Evolutionary conservation across 2,113 vertebrate genomes (phyloP).

Genomic region (Sporophila hypoxantha): DNA sequence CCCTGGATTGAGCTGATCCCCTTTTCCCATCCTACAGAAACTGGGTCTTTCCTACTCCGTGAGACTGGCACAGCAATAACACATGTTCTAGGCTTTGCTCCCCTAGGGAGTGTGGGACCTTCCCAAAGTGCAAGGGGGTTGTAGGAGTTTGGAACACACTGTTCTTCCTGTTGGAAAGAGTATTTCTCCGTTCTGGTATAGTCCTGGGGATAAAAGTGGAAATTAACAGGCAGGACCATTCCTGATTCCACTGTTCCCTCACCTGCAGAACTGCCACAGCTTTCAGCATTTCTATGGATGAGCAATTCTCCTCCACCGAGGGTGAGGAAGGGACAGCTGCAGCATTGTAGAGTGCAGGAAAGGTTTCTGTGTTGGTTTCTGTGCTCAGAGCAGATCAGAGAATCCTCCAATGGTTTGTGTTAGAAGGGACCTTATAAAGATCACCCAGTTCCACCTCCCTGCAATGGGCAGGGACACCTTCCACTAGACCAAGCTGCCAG

Average conservation of each 20-base stretch:
- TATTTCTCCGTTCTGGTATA: not conserved
- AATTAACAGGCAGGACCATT: not conserved
- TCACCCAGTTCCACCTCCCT: not conserved
- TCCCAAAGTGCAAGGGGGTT: not conserved
- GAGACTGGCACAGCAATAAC: not conserved
- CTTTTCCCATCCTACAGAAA: not conserved
- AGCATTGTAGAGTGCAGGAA: not conserved
- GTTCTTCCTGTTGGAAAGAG: not conserved
- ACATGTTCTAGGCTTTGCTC: not conserved
- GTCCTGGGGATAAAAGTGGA: not conserved
- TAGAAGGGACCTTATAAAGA: not conserved
- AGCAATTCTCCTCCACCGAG: fast-evolving
- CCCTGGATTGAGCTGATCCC: not conserved
- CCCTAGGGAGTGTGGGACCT: not conserved
- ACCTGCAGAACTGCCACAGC: not conserved
- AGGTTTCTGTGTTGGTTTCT: not conserved
- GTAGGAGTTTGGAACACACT: not conserved
- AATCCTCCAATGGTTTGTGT: not conserved
- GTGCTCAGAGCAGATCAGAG: not conserved
- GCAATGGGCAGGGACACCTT: not conserved
- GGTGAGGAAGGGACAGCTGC: not conserved
- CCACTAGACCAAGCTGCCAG: not conserved
- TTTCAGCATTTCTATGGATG: not conserved
- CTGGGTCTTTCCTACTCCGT: not conserved
- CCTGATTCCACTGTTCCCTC: not conserved